Evolutionary conservation across 1,140 invertebrate species (phyloP), one percentile per base, ranked within the genome.

Genomic region (Musca vetustissima): DNA sequence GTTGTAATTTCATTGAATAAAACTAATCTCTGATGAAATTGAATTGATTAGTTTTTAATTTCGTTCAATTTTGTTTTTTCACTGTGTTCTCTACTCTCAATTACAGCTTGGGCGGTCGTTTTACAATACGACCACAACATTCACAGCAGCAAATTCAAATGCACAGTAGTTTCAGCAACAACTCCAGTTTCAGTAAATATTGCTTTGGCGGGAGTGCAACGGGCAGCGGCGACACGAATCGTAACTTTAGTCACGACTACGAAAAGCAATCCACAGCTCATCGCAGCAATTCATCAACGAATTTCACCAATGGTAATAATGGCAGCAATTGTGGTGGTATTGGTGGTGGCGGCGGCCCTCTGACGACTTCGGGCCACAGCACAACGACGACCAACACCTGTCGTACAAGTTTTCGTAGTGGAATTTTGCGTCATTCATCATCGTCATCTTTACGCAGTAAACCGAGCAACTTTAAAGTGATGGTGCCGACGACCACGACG

Each of bases 71-170:
- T n/a, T 19, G 36, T 48, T 55, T 11, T 55, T 19, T 59, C 24
- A 2, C 43, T 19, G n/a, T 9, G n/a, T 70, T 32, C 32, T 21
- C 15, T 64, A 15, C 28, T 64, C 36, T 32, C 55, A 15, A 21
- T 70, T 80, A 75, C 69, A 85, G 89, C 67, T 77, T 90, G 72
- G 89, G 88, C 8, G 89, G 89, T 2, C 79, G 86, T 69, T 90
- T 87, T 68, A 86, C 86, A 4, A 86, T 85, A 13, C 85, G 86
- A 32, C 85, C 86, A 1, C 82, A 85, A 68, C 81, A 86, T 71
- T 76, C 82, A 66, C 80, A 83, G 66, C 79, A 79, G 68, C 79
- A 81, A 69, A 70, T 78, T 72, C 78, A 80, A 67, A 72, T 79
- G 73, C 72, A 73, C 73, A 79, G 75, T 68, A 79, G 76, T 49